Percentiles rank a stretch among this genome's conserved stretches.
phyloP scores from a whole-genome alignment of 2,888 invertebrate genomes.

The Cantharis nigra region DNA sequence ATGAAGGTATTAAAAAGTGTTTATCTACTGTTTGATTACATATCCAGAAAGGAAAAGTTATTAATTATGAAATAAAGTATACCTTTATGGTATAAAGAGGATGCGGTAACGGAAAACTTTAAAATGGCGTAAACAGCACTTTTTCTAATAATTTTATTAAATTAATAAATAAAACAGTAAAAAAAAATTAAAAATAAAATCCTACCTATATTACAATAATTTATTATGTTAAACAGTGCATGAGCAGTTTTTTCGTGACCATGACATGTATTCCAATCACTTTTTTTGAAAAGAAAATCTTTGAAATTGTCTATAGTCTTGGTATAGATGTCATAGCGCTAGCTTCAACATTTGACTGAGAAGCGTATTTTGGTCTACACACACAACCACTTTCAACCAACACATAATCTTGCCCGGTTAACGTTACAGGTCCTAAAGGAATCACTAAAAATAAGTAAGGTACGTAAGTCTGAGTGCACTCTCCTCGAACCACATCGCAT shows the following conservation, averaged over 20 bases:
- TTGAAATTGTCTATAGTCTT: conserved; percentile 42
- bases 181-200: conserved; percentile 14
- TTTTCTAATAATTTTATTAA: conserved; percentile 10
- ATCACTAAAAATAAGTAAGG: conserved; percentile 91
- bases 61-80: background rate
- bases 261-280: conserved; percentile 19
- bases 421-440: conserved; percentile 85
- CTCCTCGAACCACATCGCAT: conserved; percentile 86
- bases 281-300: background rate
- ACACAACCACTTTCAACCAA: conserved; percentile 94
- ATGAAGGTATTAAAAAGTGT: background rate
- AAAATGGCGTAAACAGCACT: background rate
- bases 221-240: conserved; percentile 17
- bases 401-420: conserved; percentile 94
- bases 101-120: background rate
- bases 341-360: conserved; percentile 49
- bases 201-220: conserved; percentile 24
- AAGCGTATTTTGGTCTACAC: conserved; percentile 66
- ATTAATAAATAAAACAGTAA: conserved; percentile 20
- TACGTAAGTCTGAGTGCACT: conserved; percentile 90
- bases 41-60: background rate
- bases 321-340: conserved; percentile 53
- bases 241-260: conserved; percentile 20
- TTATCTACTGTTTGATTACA: background rate
- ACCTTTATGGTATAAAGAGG: background rate